A percentile compares a stretch with the other conserved stretches of the same genome.
Evolutionary conservation across 2,113 vertebrate species (phyloP).

Genomic region (Paradisaea rubra): DNA sequence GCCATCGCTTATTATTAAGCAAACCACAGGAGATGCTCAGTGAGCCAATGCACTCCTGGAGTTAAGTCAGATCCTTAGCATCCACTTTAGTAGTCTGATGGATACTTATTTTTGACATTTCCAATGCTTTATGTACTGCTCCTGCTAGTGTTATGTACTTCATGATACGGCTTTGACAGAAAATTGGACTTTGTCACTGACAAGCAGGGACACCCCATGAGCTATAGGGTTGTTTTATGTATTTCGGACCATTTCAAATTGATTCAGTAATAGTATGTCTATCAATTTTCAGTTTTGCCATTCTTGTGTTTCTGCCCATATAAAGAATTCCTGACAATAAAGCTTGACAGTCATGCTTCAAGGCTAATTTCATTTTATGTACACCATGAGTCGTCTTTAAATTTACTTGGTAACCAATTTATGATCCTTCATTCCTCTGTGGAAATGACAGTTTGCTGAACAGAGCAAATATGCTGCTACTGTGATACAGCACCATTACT

Average conservation of each 20-base stretch:
- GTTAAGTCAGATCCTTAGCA: not conserved
- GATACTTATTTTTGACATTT: not conserved
- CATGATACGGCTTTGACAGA: not conserved
- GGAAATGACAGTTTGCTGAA: not conserved
- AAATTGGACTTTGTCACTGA: not conserved
- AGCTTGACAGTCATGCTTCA: not conserved
- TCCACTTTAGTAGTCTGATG: not conserved
- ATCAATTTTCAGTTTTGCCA: not conserved
- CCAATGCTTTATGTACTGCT: not conserved
- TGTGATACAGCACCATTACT: not conserved
- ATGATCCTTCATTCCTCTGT: not conserved
- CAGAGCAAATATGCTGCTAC: not conserved
- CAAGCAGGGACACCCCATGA: not conserved
- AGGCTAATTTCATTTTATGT: not conserved
- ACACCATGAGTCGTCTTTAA: not conserved
- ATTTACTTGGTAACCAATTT: not conserved
- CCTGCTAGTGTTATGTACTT: not conserved
- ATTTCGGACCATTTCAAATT: not conserved
- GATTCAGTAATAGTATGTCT: not conserved
- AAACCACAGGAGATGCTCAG: not conserved
- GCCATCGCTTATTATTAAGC: not conserved
- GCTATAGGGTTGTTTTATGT: not conserved
- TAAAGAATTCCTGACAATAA: not conserved
- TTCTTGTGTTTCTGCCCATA: rapidly evolving
- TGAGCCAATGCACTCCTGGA: not conserved